Base-by-base conservation (phyloP, 2,113 vertebrate species). In the Hystrix cristata region DNA sequence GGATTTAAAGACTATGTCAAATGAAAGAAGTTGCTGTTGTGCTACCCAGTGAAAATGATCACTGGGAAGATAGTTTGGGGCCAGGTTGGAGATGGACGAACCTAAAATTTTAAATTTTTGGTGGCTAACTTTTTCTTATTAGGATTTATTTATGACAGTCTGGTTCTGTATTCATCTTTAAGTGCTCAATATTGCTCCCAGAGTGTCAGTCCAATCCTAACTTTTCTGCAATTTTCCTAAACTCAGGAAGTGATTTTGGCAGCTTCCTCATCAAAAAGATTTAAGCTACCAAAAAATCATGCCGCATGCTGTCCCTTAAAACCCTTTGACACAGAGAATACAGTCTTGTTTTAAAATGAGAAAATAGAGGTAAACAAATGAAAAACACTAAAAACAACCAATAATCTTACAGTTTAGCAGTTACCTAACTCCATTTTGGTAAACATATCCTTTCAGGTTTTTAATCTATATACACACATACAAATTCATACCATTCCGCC, bases 311-410 rank as follows among this genome's bases (percentile, higher is more conserved):
- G 69, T 71, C 13, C 64, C 48, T 78, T 78, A 7, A 88, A 88
- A 84, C 5, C 0, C 11, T 55, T 91, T 78, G 69, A 74, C 1
- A 59, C 15, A 89, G 25, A 53, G 25, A 71, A 57, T 27, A 15
- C 5, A 7, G 13, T 13, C 11, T 83, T 91, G 4, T 91, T 91
- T 95, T 89, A 55, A 48, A 83, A 57, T 78, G 48, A 87, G 64
- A 89, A 76, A 43, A 88, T 48, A 59, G 87, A 91, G 14, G 55
- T 60, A 84, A 95, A 5, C 3, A 86, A 96, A 97, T 92, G 31
- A 90, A 95, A 34, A 78, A 38, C 38, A 86, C 91, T 25, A 57
- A 94, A 94, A 93, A 23, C 13, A 74, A 15, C 7, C 8, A 27
- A 25, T n/a, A 67, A 83, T 89, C 6, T 43, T 86, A 93, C 1